Percentiles rank a stretch among this genome's conserved stretches.
phyloP scores from a whole-genome alignment of 2,113 vertebrate species.

The Corydoras sp. region DNA sequence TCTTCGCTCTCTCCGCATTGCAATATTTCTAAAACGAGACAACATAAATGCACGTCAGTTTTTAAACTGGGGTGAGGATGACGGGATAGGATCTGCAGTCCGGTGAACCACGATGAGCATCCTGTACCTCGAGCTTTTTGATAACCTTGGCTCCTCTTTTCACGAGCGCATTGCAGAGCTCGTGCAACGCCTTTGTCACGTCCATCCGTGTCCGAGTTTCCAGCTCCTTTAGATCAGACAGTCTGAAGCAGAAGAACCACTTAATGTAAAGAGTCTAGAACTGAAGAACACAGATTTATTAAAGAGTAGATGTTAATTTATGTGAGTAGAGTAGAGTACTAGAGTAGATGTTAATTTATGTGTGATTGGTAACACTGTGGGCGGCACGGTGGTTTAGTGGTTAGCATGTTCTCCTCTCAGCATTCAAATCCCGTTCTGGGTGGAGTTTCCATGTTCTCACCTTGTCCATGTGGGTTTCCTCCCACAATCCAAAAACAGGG shows the following conservation, averaged over 20 bases:
- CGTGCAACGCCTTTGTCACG: slow-evolving; percentile 8
- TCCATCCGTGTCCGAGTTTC: slow-evolving; percentile 5
- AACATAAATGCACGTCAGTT: not conserved
- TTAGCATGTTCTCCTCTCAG: too few relatives aligned
- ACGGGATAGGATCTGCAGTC: too few relatives aligned
- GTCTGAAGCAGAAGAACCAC: not conserved
- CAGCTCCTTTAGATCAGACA: slow-evolving; percentile 15
- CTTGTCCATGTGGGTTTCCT: too few relatives aligned
- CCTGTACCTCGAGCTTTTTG: slow-evolving; percentile 22
- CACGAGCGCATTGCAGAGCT: slow-evolving; percentile 4
- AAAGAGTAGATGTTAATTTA: too few relatives aligned
- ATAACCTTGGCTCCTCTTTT: slow-evolving; percentile 12
- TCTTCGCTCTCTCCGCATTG: slow-evolving; percentile 60
- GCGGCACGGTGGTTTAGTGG: too few relatives aligned
- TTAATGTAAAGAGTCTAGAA: not conserved
- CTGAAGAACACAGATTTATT: too few relatives aligned
- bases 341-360: too few relatives aligned
- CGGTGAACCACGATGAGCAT: not conserved
- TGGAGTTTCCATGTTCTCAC: too few relatives aligned
- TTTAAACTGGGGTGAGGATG: not conserved
- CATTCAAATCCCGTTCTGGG: too few relatives aligned
- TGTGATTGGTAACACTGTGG: too few relatives aligned
- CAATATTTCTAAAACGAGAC: slow-evolving; percentile 48
- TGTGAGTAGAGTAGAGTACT: too few relatives aligned
- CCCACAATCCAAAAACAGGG: too few relatives aligned